These are phyloP conservation scores for Simalia tracyae DNA, from an alignment of 2,797 vertebrate genomes.

Conservation along the genomic window DNA sequence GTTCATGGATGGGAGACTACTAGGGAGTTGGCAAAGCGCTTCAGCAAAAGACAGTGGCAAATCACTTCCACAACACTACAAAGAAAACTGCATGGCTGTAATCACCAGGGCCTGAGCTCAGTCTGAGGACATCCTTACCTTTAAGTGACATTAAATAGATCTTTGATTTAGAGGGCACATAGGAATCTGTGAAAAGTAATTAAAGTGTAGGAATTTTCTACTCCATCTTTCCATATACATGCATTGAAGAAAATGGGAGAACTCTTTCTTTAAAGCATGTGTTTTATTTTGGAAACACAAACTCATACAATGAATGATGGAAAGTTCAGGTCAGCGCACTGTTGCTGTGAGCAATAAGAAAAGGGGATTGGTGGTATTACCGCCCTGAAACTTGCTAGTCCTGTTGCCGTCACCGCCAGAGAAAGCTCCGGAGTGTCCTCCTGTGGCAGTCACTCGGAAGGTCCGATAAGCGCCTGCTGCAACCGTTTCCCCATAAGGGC, in stretches of 20 bases:
- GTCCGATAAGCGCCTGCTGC: constrained; percentile 80
- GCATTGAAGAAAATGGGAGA: background rate
- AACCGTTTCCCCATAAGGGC: constrained; percentile 81
- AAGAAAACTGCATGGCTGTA: background rate
- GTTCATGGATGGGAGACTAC: background rate
- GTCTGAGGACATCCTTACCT: background rate
- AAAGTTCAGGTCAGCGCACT: background rate
- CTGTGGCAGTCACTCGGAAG: constrained; percentile 77
- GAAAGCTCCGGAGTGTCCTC: constrained; percentile 81
- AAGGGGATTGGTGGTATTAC: constrained; percentile 77
- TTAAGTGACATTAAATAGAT: constrained; percentile 17
- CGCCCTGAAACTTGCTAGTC: constrained; percentile 83
- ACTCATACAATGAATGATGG: constrained; percentile 1
- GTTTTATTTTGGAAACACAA: background rate
- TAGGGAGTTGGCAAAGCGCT: background rate
- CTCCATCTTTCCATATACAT: background rate
- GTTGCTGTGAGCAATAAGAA: constrained; percentile 67
- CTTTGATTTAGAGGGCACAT: constrained; percentile 42
- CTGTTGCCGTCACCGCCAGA: constrained; percentile 79
- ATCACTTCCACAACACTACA: background rate
- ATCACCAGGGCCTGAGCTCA: background rate
- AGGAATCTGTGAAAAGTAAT: background rate
- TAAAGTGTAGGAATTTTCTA: constrained; percentile 4
- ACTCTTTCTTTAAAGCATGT: background rate
- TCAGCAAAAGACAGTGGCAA: background rate